Conservation (phyloP, 2,888 invertebrate genomes). For the Nematopogon swammerdamellus region DNA sequence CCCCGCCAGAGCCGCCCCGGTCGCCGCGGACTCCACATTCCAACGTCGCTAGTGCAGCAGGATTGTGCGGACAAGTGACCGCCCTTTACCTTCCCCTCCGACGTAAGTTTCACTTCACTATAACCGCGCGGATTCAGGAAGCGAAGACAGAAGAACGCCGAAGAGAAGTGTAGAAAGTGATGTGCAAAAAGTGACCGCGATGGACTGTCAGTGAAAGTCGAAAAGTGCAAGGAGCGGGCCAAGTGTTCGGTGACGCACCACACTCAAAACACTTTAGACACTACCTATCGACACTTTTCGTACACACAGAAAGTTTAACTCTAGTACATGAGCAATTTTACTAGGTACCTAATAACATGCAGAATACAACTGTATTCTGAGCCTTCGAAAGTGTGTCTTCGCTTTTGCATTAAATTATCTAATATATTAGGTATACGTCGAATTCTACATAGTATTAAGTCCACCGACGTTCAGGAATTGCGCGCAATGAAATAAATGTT, state of each 20-base stretch:
- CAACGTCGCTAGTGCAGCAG: constrained; percentile 55
- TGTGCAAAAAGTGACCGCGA: not conserved
- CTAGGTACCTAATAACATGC: no score
- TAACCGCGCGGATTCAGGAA: not conserved
- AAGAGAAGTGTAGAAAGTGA: not conserved
- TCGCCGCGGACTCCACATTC: constrained; percentile 70
- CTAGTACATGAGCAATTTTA: no score
- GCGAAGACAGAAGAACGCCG: no score
- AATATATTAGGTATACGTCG: no score
- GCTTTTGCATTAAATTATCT: no score
- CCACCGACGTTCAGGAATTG: no score
- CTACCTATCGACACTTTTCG: not conserved
- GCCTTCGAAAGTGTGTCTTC: no score
- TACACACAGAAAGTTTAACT: no score
- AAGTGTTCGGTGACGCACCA: not conserved
- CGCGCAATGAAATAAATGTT: no score
- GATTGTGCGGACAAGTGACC: constrained; percentile 49
- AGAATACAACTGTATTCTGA: no score
- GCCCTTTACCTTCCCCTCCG: constrained; percentile 45
- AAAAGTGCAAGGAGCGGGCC: no score
- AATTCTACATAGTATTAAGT: no score
- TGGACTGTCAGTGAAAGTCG: not conserved
- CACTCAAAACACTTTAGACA: not conserved
- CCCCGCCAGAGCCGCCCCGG: constrained; percentile 61
- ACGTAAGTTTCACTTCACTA: constrained; percentile 37